Evolutionary conservation across 2,113 vertebrate genomes (phyloP).

Genomic region (Rhea americana): DNA sequence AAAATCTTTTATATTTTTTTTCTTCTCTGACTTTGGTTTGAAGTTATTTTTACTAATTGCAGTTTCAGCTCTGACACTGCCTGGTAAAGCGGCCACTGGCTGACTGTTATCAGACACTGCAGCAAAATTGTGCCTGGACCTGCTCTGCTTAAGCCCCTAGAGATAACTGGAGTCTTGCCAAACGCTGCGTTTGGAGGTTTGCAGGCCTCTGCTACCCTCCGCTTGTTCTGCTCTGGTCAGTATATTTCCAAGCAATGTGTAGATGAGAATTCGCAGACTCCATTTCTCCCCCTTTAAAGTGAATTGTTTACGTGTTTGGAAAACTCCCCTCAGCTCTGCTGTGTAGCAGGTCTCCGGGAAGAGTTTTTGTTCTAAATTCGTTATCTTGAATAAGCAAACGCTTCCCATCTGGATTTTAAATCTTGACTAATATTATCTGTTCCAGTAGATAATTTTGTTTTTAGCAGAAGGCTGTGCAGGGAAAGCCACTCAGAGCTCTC

Average conservation of each 20-base stretch:
- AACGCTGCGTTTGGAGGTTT: conserved; percentile 10
- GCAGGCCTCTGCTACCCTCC: background rate
- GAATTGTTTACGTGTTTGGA: conserved; percentile 51
- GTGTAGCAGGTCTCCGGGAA: background rate
- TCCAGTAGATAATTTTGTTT: conserved; percentile 37
- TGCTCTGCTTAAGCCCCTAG: conserved; percentile 26
- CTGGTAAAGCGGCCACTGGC: background rate
- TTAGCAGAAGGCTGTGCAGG: background rate
- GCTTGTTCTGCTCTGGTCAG: background rate
- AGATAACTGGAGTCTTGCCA: conserved; percentile 46
- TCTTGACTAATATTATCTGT: conserved; percentile 28
- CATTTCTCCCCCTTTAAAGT: conserved; percentile 15
- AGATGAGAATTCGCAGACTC: conserved; percentile 42
- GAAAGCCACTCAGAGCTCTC: background rate
- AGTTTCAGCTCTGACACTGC: conserved; percentile 13
- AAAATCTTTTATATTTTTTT: background rate
- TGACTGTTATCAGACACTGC: conserved; percentile 15
- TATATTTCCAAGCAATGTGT: background rate
- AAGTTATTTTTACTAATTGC: conserved; percentile 25
- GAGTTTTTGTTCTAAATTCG: background rate
- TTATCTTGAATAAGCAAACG: conserved; percentile 30
- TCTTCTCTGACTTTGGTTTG: background rate
- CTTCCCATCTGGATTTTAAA: conserved; percentile 28
- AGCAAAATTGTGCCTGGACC: conserved; percentile 34
- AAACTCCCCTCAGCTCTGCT: background rate